These are phyloP conservation scores for Dynastes grantii DNA, from an alignment of 2,888 invertebrate genomes.

Conservation along the genomic window DNA sequence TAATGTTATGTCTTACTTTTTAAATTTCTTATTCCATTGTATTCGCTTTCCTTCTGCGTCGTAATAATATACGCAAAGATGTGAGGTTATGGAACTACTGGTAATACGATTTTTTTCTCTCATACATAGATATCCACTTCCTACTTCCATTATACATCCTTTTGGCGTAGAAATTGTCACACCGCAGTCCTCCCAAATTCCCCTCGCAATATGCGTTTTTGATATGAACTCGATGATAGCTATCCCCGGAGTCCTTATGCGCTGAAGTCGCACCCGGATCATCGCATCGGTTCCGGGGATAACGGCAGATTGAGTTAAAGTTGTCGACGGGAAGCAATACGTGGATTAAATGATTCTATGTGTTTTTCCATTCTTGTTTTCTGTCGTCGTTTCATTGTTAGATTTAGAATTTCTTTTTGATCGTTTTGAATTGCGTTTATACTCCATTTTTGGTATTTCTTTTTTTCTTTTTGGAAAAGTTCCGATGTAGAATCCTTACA, in stretches of 20 bases:
- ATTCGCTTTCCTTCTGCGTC: neutral
- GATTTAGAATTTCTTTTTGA: neutral
- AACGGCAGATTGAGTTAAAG: conserved; percentile 21
- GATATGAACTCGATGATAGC: conserved; percentile 50
- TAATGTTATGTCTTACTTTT: too few relatives aligned
- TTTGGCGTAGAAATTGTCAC: conserved; percentile 26
- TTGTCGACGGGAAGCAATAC: conserved; percentile 12
- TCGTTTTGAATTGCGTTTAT: too few relatives aligned
- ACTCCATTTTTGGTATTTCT: too few relatives aligned
- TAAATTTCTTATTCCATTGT: neutral
- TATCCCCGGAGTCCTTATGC: conserved; percentile 42
- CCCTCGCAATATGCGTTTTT: conserved; percentile 52
- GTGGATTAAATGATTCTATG: conserved; percentile 8
- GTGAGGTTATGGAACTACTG: too few relatives aligned
- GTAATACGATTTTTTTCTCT: conserved; percentile 8
- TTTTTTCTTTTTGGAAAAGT: too few relatives aligned
- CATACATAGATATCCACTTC: neutral
- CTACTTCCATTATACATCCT: conserved; percentile 23
- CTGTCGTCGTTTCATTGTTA: neutral
- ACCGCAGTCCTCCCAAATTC: conserved; percentile 44
- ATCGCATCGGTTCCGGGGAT: conserved; percentile 18
- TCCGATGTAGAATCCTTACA: too few relatives aligned
- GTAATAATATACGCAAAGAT: too few relatives aligned
- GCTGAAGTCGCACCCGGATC: neutral
- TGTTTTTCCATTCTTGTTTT: neutral